phyloP scores from a whole-genome alignment of 2,797 vertebrate species.

The Microhierax caerulescens region DNA sequence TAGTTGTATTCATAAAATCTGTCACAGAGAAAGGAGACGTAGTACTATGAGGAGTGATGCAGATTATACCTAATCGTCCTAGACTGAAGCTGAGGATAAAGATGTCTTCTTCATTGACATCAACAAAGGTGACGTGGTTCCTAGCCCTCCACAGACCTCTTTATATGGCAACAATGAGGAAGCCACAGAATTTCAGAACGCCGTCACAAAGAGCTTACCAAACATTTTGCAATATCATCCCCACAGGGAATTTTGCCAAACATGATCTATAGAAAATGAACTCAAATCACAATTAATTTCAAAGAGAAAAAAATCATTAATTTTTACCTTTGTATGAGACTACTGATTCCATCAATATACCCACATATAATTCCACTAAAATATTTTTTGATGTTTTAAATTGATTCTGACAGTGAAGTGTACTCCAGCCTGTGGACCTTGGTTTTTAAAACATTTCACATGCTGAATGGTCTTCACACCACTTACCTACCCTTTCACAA shows the following conservation, averaged over 20 bases:
- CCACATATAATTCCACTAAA: neutral
- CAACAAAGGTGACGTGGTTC: neutral
- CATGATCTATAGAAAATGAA: neutral
- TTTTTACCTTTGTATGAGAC: neutral
- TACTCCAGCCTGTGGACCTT: neutral
- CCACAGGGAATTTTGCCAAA: neutral
- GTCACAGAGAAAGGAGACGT: neutral
- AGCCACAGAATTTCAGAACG: neutral
- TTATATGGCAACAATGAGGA: neutral
- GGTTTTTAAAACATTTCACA: neutral
- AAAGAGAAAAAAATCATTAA: neutral
- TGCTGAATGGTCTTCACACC: neutral
- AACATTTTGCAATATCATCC: neutral
- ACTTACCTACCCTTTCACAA: neutral
- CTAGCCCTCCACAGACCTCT: neutral
- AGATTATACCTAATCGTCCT: neutral
- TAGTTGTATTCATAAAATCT: neutral
- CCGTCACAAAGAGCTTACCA: neutral
- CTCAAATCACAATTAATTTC: neutral
- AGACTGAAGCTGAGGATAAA: neutral
- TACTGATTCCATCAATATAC: neutral
- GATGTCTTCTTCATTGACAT: neutral
- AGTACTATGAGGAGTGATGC: neutral
- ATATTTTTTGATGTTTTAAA: neutral
- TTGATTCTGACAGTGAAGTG: neutral